Evolutionary conservation across 2,888 invertebrate species (phyloP), one percentile per base, ranked within the genome.

Genomic region (Dolichomitus sp.): DNA sequence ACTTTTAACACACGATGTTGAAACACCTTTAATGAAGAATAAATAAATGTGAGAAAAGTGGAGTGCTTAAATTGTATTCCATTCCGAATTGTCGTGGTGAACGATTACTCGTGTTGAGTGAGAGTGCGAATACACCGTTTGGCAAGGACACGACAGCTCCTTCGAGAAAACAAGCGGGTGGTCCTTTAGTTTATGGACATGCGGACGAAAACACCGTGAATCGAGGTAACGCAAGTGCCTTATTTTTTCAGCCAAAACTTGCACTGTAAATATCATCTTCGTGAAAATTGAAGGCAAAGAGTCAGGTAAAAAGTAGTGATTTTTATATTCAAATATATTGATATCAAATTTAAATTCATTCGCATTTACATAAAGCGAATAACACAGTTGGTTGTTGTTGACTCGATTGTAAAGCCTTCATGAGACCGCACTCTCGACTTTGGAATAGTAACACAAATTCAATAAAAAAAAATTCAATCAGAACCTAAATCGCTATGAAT

Each of bases 211-310:
- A 72, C 80, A 48, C 68, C 80, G 77, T 80, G 77, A 50, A 82
- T 77, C 74, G 87, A 90, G 88, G 86, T 89, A 50, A 91, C 88
- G 87, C 88, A 86, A 88, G 85, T 82, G 79, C 74, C 82, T 88
- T 37, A 37, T 23, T 23, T 23, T 23, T 23, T 23, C 2, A 23
- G 23, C 23, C 23, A 23, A 23, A 23, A 23, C 23, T n/a, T n/a
- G n/a, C n/a, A n/a, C n/a, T n/a, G n/a, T n/a, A n/a, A n/a, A n/a
- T n/a, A n/a, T n/a, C n/a, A n/a, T n/a, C n/a, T n/a, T n/a, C n/a
- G n/a, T n/a, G n/a, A n/a, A n/a, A n/a, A n/a, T n/a, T n/a, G n/a
- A n/a, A n/a, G n/a, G n/a, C n/a, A n/a, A n/a, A n/a, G n/a, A n/a
- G n/a, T n/a, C n/a, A n/a, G n/a, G n/a, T n/a, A n/a, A n/a, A n/a